A percentile compares a stretch with the other conserved stretches of the same genome.
Evolutionary conservation across 2,797 vertebrate genomes (phyloP).

Genomic region (Dipus sagitta): DNA sequence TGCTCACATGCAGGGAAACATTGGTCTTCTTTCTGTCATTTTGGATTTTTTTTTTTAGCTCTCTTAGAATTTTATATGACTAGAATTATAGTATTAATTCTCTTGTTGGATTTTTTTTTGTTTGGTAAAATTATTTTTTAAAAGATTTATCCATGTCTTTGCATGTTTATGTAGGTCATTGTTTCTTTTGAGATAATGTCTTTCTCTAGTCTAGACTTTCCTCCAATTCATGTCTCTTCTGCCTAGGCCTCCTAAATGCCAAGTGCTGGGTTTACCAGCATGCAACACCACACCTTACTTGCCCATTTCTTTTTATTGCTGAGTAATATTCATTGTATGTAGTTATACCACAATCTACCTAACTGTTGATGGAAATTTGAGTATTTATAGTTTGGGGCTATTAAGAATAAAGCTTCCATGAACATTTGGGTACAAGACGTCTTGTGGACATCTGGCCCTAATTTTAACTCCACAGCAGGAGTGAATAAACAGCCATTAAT

Average conservation of each 20-base stretch:
- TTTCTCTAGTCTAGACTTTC: neutral
- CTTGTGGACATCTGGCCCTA: conserved; percentile 43
- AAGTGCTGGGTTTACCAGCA: neutral
- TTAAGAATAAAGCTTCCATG: neutral
- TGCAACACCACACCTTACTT: neutral
- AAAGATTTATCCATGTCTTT: neutral
- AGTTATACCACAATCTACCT: conserved; percentile 15
- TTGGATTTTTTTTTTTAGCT: neutral
- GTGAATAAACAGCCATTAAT: conserved; percentile 15
- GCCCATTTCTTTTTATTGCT: neutral
- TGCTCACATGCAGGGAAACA: neutral
- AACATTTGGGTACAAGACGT: neutral
- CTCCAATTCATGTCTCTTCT: neutral
- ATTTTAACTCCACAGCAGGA: conserved; percentile 32
- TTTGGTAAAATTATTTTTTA: neutral
- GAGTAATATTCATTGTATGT: neutral
- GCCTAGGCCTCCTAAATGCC: neutral
- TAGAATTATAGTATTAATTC: neutral
- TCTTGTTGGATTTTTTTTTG: neutral
- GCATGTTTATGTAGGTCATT: neutral
- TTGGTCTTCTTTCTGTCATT: neutral
- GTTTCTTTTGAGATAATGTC: neutral
- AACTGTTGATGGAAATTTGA: conserved; percentile 1
- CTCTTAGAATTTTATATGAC: neutral
- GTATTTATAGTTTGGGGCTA: neutral